Conservation (phyloP, 2,888 invertebrate species). For the Blastobasis lacticolella region DNA sequence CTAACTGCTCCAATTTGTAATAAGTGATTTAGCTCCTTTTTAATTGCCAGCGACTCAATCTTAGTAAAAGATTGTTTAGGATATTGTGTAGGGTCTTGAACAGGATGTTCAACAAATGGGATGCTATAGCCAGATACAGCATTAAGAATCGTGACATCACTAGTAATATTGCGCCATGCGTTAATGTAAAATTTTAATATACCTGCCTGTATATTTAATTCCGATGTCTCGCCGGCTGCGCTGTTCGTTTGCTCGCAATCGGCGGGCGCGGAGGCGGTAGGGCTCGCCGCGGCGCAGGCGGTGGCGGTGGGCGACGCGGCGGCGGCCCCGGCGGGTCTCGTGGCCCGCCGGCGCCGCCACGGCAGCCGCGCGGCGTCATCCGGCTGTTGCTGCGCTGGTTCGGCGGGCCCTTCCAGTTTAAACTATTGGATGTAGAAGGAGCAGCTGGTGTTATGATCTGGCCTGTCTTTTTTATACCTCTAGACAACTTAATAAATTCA, state of each 20-base stretch:
- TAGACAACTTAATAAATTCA: not conserved
- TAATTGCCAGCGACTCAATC: not conserved
- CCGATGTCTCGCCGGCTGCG: not conserved
- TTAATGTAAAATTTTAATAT: not conserved
- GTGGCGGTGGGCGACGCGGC: not conserved
- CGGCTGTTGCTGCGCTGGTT: not conserved
- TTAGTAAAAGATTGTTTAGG: conserved; percentile 2
- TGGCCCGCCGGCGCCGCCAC: not conserved
- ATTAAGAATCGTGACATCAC: conserved; percentile 1
- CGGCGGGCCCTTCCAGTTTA: not conserved
- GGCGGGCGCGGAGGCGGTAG: not conserved
- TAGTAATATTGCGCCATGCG: conserved; percentile 1
- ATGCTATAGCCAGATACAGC: conserved; percentile 6
- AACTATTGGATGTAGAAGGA: not conserved
- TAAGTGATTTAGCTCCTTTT: conserved; percentile 6
- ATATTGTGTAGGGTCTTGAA: not conserved
- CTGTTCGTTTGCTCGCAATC: not conserved
- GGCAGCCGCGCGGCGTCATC: not conserved
- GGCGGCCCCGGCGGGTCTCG: not conserved
- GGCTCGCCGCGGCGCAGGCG: not conserved
- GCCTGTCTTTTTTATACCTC: not conserved
- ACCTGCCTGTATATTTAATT: not conserved
- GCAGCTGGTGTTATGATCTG: not conserved
- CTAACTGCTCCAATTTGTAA: conserved; percentile 3
- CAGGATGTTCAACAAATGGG: not conserved